Evolutionary conservation across 2,113 vertebrate species (phyloP).

Genomic region (Oplegnathus fasciatus): DNA sequence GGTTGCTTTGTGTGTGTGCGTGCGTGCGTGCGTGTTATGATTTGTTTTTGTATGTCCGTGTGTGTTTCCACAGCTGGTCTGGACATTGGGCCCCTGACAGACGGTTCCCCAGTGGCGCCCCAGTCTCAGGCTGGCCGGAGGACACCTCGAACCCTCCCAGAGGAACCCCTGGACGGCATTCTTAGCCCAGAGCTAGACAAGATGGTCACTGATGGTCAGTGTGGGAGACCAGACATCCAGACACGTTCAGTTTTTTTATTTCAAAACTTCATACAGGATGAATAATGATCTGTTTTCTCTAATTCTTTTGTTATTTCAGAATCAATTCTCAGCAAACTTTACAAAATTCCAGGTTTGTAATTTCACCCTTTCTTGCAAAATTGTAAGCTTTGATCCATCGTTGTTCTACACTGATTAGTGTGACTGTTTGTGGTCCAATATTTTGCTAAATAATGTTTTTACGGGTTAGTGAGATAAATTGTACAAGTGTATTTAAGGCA

Average conservation of each 20-base stretch:
- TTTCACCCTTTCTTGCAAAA: background rate
- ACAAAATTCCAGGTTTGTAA: constrained; percentile 96
- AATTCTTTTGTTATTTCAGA: constrained; percentile 82
- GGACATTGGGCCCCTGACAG: constrained; percentile 89
- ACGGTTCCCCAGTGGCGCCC: constrained; percentile 87
- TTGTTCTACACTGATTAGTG: background rate
- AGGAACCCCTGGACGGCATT: constrained; percentile 95
- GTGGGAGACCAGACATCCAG: background rate
- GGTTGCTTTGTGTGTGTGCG: constrained; percentile 4
- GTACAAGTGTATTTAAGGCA: background rate
- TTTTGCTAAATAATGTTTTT: background rate
- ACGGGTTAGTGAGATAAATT: background rate
- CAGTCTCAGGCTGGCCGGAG: constrained; percentile 87
- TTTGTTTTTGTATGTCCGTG: constrained; percentile 66
- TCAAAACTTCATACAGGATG: background rate
- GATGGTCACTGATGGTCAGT: constrained; percentile 98
- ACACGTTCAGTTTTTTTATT: background rate
- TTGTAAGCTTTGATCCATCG: background rate
- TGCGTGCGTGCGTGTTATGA: constrained; percentile 35
- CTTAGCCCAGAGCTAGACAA: constrained; percentile 98
- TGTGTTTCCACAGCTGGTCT: constrained; percentile 88
- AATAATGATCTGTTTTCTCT: constrained; percentile 28
- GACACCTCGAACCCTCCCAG: constrained; percentile 88
- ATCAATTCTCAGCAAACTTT: constrained; percentile 96
- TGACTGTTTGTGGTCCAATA: background rate